Evolutionary conservation across 64 coral and sea anemone species (phyloP).

Genomic region (Astreopora myriophthalma): DNA sequence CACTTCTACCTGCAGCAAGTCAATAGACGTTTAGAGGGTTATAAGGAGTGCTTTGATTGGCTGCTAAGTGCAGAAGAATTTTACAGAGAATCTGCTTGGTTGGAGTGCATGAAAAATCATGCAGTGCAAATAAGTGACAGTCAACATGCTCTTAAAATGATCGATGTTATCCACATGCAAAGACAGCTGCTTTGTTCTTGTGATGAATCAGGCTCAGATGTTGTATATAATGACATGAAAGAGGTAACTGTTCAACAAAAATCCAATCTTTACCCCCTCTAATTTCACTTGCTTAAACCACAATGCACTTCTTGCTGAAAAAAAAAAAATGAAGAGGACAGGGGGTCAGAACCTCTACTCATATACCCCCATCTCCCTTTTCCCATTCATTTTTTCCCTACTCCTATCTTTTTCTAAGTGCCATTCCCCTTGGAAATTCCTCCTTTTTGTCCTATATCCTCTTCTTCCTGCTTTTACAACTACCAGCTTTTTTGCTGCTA

Average conservation of each 20-base stretch:
- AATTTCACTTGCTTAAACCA: not conserved
- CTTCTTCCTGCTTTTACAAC: too few species aligned
- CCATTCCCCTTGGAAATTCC: too few species aligned
- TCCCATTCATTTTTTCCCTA: too few species aligned
- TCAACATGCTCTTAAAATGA: conserved; percentile 59
- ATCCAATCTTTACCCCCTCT: too few species aligned
- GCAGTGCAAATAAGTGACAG: conserved; percentile 44
- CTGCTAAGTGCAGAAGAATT: conserved; percentile 80
- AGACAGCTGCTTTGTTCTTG: conserved; percentile 56
- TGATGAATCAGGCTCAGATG: conserved; percentile 8
- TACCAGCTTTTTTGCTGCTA: too few species aligned
- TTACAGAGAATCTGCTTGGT: conserved; percentile 50
- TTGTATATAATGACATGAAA: conserved; percentile 24
- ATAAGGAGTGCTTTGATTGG: conserved; percentile 83
- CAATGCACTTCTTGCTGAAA: too few species aligned
- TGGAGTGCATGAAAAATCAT: conserved; percentile 71
- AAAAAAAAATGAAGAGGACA: too few species aligned
- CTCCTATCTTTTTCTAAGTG: too few species aligned
- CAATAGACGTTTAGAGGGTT: conserved; percentile 61
- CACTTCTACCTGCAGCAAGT: conserved; percentile 64
- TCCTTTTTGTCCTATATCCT: too few species aligned
- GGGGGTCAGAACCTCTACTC: too few species aligned
- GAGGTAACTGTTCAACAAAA: conserved; percentile 25
- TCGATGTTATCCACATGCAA: conserved; percentile 86
- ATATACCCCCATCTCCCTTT: too few species aligned